These are phyloP conservation scores for Arctocebus calabarensis DNA, from an alignment of 2,797 vertebrate genomes.

Conservation along the genomic window DNA sequence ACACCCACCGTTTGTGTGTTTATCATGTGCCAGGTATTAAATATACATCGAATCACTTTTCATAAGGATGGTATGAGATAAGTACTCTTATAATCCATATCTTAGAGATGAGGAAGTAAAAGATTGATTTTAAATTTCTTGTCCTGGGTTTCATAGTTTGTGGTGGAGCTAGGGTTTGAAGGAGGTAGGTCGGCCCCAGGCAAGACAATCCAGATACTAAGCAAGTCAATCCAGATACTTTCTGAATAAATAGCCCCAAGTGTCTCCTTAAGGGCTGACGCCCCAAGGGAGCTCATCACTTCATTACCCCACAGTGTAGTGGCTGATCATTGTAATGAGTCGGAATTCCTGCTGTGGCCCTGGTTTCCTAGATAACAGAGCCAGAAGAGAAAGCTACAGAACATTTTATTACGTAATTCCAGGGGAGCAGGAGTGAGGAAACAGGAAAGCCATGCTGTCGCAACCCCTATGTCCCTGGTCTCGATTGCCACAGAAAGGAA, in stretches of 20 bases:
- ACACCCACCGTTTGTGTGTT: not conserved
- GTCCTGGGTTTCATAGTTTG: not conserved
- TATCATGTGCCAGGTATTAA: not conserved
- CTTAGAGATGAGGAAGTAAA: not conserved
- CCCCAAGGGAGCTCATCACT: not conserved
- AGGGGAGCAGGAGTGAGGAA: not conserved
- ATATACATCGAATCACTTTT: not conserved
- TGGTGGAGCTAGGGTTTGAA: not conserved
- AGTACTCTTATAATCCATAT: not conserved
- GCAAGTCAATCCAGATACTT: not conserved
- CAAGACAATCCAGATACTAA: no score
- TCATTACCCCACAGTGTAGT: slow-evolving; percentile 7
- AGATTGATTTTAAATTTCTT: not conserved
- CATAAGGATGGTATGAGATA: not conserved
- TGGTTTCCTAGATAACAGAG: not conserved
- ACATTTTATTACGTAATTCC: not conserved
- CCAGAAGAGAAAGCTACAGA: not conserved
- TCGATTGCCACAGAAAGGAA: no score
- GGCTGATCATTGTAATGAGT: not conserved
- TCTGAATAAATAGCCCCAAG: not conserved
- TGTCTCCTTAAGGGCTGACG: not conserved
- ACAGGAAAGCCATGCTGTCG: not conserved
- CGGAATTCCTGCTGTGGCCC: not conserved
- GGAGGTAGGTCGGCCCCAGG: not conserved
- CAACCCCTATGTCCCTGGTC: no score